Evolutionary conservation across 2,888 invertebrate genomes (phyloP), one percentile per base, ranked within the genome.

Genomic region (Diaprepes abbreviatus): DNA sequence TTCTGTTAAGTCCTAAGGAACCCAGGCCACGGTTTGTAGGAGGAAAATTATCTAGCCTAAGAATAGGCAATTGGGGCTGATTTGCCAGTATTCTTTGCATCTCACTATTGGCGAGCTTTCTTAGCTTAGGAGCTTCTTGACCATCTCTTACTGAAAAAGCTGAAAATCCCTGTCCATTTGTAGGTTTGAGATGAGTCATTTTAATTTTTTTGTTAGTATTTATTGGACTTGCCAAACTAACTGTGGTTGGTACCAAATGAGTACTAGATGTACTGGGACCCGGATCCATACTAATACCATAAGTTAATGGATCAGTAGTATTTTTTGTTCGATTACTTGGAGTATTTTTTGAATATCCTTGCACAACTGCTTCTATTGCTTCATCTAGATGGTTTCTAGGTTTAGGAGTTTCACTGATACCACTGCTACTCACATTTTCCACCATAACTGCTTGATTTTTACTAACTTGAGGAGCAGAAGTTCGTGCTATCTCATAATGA

Each of bases 141-240:
- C 48, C 48, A 50, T 14, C 7, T 1, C 14, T 28, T 0, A 50
- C 14, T 28, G 28, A 24, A 9, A 5, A 19, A 9, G 40, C 40
- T 9, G 48, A 5, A 10, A 28, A 2, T 3, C 14, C 7, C 7
- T 50, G 28, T 24, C 14, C 28, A 14, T 12, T 14, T 9, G 21
- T 14, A n/a, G 48, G 28, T 5, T 28, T 50, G 28, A 50, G 10
- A 1, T 50, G 48, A 28, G 7, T 14, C 0, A 50, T 14, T 43
- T 43, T 58, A 14, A 58, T 12, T 43, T 58, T 58, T n/a, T 58
- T 58, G 16, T 58, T 58, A n/a, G 17, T 3, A 58, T 58, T 58
- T 17, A 19, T 1, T n/a, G 58, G 40, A 16, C 58, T 58, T 0
- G 58, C 12, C 4, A 58, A 1, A 58, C 16, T 17, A 5, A 58